phyloP scores from a whole-genome alignment of 2,113 vertebrate genomes.

The Zosterops hypoxanthus region DNA sequence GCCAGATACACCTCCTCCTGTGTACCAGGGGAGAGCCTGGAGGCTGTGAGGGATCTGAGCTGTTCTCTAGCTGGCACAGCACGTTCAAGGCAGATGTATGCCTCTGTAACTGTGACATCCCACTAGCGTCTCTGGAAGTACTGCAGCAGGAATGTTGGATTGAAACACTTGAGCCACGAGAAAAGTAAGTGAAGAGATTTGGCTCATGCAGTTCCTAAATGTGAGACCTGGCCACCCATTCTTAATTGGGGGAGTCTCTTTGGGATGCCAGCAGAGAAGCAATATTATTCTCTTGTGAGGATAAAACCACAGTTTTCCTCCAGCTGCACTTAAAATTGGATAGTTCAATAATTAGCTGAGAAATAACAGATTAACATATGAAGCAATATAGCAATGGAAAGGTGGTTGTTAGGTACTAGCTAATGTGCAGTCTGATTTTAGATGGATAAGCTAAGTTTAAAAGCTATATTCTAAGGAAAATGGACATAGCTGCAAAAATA shows the following conservation, averaged over 20 bases:
- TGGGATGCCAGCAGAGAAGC: background rate
- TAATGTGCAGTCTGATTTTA: background rate
- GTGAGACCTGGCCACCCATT: background rate
- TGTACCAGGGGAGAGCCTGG: background rate
- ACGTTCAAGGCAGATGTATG: background rate
- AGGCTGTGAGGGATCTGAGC: background rate
- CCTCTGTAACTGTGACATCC: background rate
- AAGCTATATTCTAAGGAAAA: background rate
- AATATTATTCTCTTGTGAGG: background rate
- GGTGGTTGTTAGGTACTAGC: background rate
- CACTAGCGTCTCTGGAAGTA: background rate
- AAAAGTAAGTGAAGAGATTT: background rate
- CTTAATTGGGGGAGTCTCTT: background rate
- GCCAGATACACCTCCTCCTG: background rate
- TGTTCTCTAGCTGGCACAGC: background rate
- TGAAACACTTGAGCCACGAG: background rate
- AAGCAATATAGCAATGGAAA: background rate
- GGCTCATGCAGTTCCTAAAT: fast-evolving
- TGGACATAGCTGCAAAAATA: background rate
- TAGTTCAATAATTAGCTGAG: background rate
- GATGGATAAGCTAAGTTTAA: background rate
- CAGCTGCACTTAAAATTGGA: background rate
- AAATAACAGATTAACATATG: background rate
- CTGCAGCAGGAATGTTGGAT: background rate
- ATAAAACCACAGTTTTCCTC: background rate